phyloP scores from a whole-genome alignment of 2,888 invertebrate species.

The Anorthoa munda region DNA sequence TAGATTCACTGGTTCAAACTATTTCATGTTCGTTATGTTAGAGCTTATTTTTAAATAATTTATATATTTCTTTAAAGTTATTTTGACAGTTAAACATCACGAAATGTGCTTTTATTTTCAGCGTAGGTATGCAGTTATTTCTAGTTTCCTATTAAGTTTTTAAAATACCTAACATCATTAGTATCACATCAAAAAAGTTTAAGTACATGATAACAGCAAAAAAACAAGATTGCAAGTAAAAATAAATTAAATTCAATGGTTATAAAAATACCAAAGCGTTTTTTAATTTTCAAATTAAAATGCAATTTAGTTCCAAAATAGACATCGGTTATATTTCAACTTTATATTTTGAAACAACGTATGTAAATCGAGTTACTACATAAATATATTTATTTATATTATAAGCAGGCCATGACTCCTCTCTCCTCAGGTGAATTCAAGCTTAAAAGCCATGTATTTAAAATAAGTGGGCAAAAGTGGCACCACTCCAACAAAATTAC shows the following conservation, averaged over 20 bases:
- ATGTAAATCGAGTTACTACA: background rate
- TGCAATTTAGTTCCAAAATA: conserved; percentile 38
- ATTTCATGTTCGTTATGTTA: too few species aligned
- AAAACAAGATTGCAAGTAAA: conserved; percentile 6
- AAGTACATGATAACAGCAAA: conserved; percentile 10
- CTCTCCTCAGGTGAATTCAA: conserved; percentile 15
- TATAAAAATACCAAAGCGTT: conserved; percentile 26
- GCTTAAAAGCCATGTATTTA: conserved; percentile 20
- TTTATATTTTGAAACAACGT: background rate
- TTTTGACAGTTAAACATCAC: background rate
- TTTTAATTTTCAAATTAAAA: conserved; percentile 43
- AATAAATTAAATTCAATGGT: conserved; percentile 9
- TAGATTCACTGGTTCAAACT: too few species aligned
- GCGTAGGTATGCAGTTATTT: too few species aligned
- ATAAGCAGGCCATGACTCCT: background rate
- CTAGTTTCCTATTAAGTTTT: background rate
- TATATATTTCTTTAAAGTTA: too few species aligned
- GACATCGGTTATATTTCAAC: background rate
- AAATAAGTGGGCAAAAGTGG: conserved; percentile 43
- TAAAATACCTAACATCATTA: background rate
- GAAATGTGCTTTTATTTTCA: background rate
- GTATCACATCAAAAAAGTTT: conserved; percentile 2
- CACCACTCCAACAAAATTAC: conserved; percentile 15
- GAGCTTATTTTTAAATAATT: too few species aligned
- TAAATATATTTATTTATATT: background rate